phyloP scores from a whole-genome alignment of 2,113 vertebrate species.

The Tachysurus fulvidraco region DNA sequence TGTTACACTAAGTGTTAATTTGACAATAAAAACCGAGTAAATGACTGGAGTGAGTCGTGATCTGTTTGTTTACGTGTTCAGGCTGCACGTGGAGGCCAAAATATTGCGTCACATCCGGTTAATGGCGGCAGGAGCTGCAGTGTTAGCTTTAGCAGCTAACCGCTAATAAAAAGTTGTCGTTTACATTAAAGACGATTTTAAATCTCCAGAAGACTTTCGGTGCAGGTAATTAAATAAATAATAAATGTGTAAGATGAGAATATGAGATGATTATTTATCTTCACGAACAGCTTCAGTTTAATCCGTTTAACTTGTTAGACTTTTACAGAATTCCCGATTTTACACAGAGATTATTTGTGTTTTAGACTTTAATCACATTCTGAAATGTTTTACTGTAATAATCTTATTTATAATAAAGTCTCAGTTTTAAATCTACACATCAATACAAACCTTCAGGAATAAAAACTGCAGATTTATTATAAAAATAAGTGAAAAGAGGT shows the following conservation, averaged over 20 bases:
- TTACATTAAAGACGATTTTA: not conserved
- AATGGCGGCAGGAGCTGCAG: not conserved
- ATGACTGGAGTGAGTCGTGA: not conserved
- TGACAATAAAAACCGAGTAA: not conserved
- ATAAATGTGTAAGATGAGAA: not conserved
- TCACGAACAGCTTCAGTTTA: not conserved
- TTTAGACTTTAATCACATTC: too few relatives aligned
- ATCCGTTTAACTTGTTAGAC: not conserved
- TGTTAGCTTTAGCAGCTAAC: not conserved
- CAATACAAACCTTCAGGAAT: too few relatives aligned
- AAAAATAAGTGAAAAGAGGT: too few relatives aligned
- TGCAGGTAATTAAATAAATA: not conserved
- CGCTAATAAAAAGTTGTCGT: not conserved
- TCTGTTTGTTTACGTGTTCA: not conserved
- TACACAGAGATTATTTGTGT: not conserved
- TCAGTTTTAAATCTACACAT: too few relatives aligned
- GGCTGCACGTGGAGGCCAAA: not conserved
- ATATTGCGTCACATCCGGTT: conserved; percentile 18
- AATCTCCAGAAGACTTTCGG: too few relatives aligned
- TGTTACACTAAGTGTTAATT: too few relatives aligned
- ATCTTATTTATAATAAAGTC: too few relatives aligned
- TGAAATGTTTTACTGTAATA: too few relatives aligned
- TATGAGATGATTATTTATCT: not conserved
- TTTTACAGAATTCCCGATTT: not conserved
- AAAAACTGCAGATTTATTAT: too few relatives aligned